phyloP scores from a whole-genome alignment of 2,888 invertebrate genomes.

The Salpingus planirostris region DNA sequence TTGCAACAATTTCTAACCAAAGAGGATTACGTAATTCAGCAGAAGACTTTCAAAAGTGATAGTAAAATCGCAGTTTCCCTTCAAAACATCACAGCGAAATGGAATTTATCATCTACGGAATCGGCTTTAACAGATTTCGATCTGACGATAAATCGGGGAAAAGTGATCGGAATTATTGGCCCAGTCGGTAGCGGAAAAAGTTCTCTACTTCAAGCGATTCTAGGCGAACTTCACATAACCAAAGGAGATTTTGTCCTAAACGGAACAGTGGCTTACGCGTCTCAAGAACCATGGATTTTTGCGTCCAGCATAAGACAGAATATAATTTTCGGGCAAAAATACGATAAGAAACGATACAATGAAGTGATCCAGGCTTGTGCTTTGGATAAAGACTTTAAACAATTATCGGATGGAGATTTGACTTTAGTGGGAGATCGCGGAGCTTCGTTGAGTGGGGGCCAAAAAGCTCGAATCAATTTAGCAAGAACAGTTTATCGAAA shows the following conservation, averaged over 20 bases:
- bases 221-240: conserved; percentile 53
- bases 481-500: conserved; percentile 60
- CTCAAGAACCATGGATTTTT: conserved; percentile 82
- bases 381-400: conserved; percentile 63
- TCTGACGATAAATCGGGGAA: conserved; percentile 27
- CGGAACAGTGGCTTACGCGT: conserved; percentile 63
- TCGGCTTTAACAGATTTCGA: conserved; percentile 31
- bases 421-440: conserved; percentile 76
- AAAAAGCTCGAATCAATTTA: conserved; percentile 65
- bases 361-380: conserved; percentile 57
- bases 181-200: conserved; percentile 57
- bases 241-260: conserved; percentile 54
- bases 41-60: conserved; percentile 7
- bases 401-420: conserved; percentile 59
- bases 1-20: conserved; percentile 37
- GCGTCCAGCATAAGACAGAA: conserved; percentile 72
- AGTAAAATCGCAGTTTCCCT: conserved; percentile 24
- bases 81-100: conserved; percentile 33
- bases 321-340: conserved; percentile 71
- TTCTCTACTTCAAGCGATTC: conserved; percentile 60
- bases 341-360: conserved; percentile 50
- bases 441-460: conserved; percentile 72
- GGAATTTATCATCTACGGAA: conserved; percentile 32
- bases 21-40: conserved; percentile 30
- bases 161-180: conserved; percentile 48